These are phyloP conservation scores for Passer montanus DNA, from an alignment of 2,113 vertebrate species.

Conservation along the genomic window DNA sequence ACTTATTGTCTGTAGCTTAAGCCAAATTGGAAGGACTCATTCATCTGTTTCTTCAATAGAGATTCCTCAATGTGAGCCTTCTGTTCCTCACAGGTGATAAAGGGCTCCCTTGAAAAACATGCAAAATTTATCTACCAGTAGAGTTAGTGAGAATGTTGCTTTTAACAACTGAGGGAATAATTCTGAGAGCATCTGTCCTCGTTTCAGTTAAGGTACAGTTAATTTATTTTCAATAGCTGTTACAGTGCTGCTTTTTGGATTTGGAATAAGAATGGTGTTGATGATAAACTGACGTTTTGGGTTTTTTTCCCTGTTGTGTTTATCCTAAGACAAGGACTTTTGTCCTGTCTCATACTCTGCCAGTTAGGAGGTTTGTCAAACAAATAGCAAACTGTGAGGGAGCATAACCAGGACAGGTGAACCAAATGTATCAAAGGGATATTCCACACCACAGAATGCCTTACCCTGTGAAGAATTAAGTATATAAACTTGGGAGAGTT, in stretches of 20 bases:
- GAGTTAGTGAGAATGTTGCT: background rate
- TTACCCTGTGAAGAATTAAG: background rate
- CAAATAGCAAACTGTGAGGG: background rate
- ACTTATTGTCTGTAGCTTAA: background rate
- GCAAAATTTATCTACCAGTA: background rate
- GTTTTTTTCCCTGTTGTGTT: background rate
- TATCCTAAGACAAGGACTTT: background rate
- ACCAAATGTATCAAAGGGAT: fast-evolving
- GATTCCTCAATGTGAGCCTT: background rate
- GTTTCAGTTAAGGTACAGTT: background rate
- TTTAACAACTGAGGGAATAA: background rate
- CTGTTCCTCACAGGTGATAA: background rate
- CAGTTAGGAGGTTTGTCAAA: background rate
- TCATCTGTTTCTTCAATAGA: background rate
- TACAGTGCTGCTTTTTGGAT: background rate
- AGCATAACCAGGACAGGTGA: background rate
- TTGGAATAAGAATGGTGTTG: background rate
- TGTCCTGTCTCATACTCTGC: no score
- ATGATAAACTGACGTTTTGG: background rate
- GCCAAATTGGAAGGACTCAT: background rate
- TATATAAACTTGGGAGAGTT: background rate
- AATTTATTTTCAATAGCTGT: background rate
- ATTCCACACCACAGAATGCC: background rate
- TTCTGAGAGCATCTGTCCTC: background rate
- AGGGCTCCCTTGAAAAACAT: background rate